A percentile compares a stretch with the other conserved stretches of the same genome.
These are phyloP conservation scores for Drosophila fungiperda DNA, from an alignment of 2,888 invertebrate genomes.

Conservation along the genomic window DNA sequence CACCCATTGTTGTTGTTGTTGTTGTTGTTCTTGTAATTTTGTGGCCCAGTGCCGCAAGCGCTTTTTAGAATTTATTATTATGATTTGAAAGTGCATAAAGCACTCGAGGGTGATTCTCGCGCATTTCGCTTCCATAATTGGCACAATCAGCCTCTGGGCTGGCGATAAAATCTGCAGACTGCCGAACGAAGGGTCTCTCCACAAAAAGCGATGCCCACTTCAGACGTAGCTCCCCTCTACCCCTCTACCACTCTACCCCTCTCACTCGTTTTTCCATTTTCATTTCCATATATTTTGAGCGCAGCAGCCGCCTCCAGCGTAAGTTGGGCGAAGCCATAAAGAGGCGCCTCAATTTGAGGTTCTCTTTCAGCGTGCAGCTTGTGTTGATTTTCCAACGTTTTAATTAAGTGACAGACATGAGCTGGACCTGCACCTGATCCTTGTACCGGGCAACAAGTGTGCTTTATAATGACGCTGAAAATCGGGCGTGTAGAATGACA, in stretches of 20 bases:
- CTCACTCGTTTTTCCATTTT: slow-evolving; percentile 13
- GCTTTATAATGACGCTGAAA: slow-evolving; percentile 66
- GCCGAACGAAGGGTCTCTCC: slow-evolving; percentile 26
- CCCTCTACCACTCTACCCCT: too few species aligned
- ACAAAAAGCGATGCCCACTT: slow-evolving; percentile 53
- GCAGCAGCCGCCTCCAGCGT: slow-evolving; percentile 17
- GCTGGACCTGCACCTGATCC: background rate
- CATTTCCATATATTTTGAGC: slow-evolving; percentile 47
- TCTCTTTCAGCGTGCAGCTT: slow-evolving; percentile 42
- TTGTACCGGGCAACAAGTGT: slow-evolving; percentile 49
- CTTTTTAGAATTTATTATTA: slow-evolving; percentile 75
- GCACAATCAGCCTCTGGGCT: slow-evolving; percentile 78
- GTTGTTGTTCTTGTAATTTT: slow-evolving; percentile 40
- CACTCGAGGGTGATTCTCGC: slow-evolving; percentile 77
- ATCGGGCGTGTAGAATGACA: slow-evolving; percentile 61
- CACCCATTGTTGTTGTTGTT: slow-evolving; percentile 15
- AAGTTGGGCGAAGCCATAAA: slow-evolving; percentile 60
- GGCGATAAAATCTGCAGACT: slow-evolving; percentile 71
- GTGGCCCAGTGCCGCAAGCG: slow-evolving; percentile 54
- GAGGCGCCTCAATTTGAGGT: slow-evolving; percentile 59
- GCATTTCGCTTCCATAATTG: slow-evolving; percentile 75
- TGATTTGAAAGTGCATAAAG: slow-evolving; percentile 81
- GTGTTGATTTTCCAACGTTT: slow-evolving; percentile 79
- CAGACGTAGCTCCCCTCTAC: slow-evolving; percentile 17
- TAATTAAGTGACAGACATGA: slow-evolving; percentile 74